Evolutionary conservation across 2,888 invertebrate genomes (phyloP).

Genomic region (Zygogramma bicolorata): DNA sequence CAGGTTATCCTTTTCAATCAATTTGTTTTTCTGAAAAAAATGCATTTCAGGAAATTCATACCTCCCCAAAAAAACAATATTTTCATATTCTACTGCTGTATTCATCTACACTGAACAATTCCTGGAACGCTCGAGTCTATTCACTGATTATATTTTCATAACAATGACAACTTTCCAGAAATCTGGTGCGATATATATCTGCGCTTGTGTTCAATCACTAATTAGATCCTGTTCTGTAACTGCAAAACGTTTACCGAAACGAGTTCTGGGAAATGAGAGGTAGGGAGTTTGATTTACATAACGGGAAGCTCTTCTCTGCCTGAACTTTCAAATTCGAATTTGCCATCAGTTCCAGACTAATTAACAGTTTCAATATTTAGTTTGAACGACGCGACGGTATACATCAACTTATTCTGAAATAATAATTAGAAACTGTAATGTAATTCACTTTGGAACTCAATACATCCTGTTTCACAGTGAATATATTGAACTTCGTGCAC

Average conservation of each 20-base stretch:
- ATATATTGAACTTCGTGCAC: no score
- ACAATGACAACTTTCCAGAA: not conserved
- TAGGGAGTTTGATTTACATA: not conserved
- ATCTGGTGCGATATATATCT: not conserved
- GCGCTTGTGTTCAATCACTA: not conserved
- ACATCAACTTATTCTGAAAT: no score
- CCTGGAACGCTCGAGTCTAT: no score
- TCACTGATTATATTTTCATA: not conserved
- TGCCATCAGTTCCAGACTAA: not conserved
- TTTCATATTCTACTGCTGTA: no score
- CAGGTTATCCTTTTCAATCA: no score
- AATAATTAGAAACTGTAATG: no score
- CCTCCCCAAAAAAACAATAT: no score
- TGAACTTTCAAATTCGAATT: not conserved
- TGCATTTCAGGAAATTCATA: no score
- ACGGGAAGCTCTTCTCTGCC: not conserved
- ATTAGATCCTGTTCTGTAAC: not conserved
- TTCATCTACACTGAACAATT: not conserved
- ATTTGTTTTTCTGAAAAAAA: no score
- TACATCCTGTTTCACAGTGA: no score
- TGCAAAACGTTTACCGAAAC: not conserved
- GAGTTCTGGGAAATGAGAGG: not conserved
- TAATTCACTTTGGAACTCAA: no score
- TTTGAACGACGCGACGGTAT: not conserved
- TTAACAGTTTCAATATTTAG: not conserved